Percentiles rank a stretch among this genome's conserved stretches.
Evolutionary conservation across 2,113 vertebrate species (phyloP).

Genomic region (Pontoporia blainvillei): DNA sequence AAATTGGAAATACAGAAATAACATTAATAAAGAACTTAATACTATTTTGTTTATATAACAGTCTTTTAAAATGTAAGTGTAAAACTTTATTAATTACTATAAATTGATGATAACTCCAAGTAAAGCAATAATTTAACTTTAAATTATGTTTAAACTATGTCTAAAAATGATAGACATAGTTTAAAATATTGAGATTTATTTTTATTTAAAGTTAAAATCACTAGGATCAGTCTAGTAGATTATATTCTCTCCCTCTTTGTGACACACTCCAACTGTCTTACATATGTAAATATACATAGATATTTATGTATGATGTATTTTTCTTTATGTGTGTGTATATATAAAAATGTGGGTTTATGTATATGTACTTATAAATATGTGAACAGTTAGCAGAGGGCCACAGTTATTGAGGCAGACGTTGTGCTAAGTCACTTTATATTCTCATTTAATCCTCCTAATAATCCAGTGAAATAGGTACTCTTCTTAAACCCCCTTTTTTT

Average conservation of each 20-base stretch:
- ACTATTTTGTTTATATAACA: not conserved
- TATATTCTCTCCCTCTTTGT: not conserved
- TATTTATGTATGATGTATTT: not conserved
- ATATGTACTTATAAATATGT: not conserved
- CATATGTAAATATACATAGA: not conserved
- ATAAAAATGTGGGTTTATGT: not conserved
- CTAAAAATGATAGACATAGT: not conserved
- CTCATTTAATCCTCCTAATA: not conserved
- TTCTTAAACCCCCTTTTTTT: not conserved
- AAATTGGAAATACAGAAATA: conserved; percentile 28
- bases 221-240: not conserved
- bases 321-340: not conserved
- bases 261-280: not conserved
- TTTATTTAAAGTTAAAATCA: conserved; percentile 30
- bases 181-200: not conserved
- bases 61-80: not conserved
- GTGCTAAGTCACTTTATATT: not conserved
- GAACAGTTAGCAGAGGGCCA: not conserved
- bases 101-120: not conserved
- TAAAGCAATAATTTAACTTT: not conserved
- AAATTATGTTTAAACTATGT: no score
- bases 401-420: not conserved
- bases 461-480: not conserved
- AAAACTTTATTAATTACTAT: not conserved
- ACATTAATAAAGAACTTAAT: not conserved